Conservation (phyloP, 2,888 invertebrate species). For the Melieria crassipennis region DNA sequence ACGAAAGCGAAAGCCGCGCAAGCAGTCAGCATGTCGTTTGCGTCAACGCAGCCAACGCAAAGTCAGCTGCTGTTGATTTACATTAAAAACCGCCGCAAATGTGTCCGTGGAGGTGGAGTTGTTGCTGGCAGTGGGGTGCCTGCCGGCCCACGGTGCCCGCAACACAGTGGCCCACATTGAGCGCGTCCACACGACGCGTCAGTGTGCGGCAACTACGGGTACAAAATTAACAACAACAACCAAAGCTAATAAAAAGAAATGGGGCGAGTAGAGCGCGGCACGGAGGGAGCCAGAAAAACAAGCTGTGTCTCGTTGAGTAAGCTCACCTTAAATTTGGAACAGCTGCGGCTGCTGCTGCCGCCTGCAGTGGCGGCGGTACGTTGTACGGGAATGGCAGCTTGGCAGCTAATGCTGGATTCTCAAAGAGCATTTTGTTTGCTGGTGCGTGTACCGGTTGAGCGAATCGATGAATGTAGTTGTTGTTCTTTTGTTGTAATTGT, state of each 20-base stretch:
- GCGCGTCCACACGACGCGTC: background rate
- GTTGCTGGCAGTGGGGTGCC: too few species aligned
- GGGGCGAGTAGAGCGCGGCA: background rate
- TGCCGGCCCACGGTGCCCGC: background rate
- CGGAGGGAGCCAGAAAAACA: background rate
- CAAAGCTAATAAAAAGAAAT: background rate
- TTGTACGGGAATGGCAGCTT: slow-evolving; percentile 77
- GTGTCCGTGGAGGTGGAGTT: too few species aligned
- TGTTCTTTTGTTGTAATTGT: slow-evolving; percentile 1
- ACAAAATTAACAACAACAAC: too few species aligned
- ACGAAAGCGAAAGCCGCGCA: background rate
- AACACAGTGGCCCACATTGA: background rate
- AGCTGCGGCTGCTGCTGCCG: slow-evolving; percentile 62
- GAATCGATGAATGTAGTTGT: background rate
- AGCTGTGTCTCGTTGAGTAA: background rate
- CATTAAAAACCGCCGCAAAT: too few species aligned
- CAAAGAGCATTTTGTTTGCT: slow-evolving; percentile 72
- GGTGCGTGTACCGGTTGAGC: background rate
- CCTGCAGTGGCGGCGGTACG: slow-evolving; percentile 75
- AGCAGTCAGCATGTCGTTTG: background rate
- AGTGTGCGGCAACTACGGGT: too few species aligned
- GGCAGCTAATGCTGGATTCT: slow-evolving; percentile 72
- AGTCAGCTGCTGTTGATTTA: too few species aligned
- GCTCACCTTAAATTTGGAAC: slow-evolving; percentile 66
- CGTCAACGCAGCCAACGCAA: too few species aligned